A percentile compares a stretch with the other conserved stretches of the same genome.
These are phyloP conservation scores for Piprites chloris DNA, from an alignment of 2,113 vertebrate species.

Conservation along the genomic window DNA sequence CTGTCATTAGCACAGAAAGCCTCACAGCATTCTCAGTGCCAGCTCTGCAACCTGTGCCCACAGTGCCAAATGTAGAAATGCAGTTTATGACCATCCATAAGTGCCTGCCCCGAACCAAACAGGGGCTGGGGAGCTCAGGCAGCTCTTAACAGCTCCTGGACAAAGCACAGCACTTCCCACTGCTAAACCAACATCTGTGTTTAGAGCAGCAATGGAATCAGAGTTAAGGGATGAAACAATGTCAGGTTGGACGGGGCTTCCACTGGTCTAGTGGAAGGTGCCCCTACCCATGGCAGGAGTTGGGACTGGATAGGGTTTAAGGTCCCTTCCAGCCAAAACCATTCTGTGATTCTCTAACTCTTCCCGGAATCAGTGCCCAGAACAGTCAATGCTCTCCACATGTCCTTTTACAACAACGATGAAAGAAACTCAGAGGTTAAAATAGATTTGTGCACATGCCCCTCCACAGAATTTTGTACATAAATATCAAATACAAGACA, in stretches of 20 bases:
- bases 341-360: background rate
- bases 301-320: background rate
- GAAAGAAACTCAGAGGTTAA: background rate
- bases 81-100: background rate
- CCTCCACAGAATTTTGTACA: background rate
- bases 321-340: background rate
- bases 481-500: background rate
- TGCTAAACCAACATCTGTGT: background rate
- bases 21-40: background rate
- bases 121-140: background rate
- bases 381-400: background rate
- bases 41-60: background rate
- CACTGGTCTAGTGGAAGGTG: background rate
- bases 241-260: rapidly evolving
- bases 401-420: background rate
- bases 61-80: background rate
- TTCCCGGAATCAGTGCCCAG: background rate
- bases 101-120: background rate
- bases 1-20: background rate
- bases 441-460: background rate
- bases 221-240: background rate
- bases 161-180: background rate
- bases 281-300: background rate
- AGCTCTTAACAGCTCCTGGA: background rate
- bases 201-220: background rate